Evolutionary conservation across 2,797 vertebrate species (phyloP), one percentile per base, ranked within the genome.

Genomic region (Dermochelys coriacea): DNA sequence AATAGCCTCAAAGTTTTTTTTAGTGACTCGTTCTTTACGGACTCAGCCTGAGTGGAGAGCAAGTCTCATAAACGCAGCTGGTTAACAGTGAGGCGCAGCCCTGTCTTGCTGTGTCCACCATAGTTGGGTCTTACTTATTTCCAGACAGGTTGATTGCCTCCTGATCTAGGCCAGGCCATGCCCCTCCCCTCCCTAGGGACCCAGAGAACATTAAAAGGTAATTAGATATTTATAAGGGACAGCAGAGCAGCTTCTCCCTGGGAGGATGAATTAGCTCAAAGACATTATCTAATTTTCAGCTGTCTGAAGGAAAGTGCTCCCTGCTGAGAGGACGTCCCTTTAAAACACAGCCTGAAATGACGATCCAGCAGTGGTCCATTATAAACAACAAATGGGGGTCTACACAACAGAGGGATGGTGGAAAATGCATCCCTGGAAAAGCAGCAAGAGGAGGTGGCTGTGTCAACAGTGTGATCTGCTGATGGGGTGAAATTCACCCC

Each of bases 141-240:
- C 94, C 94, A 90, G 82, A 82, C 10, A 74, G 96, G 95, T 92
- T 96, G 96, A 97, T 97, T 96, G 94, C 90, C 84, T 94, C 93
- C 45, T 87, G 21, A 90, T 97, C 51, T 95, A 94, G 97, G 96
- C 93, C 97, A 86, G 90, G 80, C 61, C 75, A 86, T 68, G 88
- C 89, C 49, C 85, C 50, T 86, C 57, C 80, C 83, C 95, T 91
- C 97, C 97, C 84, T 0, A 14, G 97, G 95, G 95, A 87, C 1
- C 86, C 86, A 52, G 80, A 82, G 97, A 92, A 90, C 93, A 91
- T 93, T 64, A 90, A 95, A 94, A 95, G 90, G 87, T 84, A 95
- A 96, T 89, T 92, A 96, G 97, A 96, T 93, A 93, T 92, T 95
- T 71, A 93, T 97, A 92, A 97, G 96, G 64, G 91, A 81, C 57